Base-by-base conservation (phyloP, 2,888 invertebrate genomes). In the Eupithecia inturbata region DNA sequence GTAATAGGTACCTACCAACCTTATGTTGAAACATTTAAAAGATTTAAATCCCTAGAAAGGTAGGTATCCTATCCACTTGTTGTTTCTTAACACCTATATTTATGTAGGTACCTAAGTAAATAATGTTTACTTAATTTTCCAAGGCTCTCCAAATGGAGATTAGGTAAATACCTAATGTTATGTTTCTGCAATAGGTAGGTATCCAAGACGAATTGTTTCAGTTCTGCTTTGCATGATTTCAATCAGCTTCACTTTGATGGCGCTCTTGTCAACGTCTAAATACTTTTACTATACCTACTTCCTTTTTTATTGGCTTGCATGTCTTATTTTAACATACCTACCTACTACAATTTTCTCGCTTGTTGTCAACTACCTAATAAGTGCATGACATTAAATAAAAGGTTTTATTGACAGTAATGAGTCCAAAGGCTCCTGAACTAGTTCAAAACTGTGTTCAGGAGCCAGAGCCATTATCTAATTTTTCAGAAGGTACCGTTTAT, bases 201-300 rank as follows among this genome's bases (percentile, higher is more conserved):
- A 33, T 71, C 71, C 39, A 74, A 73, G 70, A 72, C 70, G 33
- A 75, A 75, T 72, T 67, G 69, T 57, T 70, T 75, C 70, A 70
- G 72, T 75, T 72, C 67, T 70, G 72, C 72, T 71, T 68, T 74
- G 71, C 71, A 71, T 71, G 62, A 69, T 67, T 66, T 71, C 41
- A 69, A 74, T 74, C 69, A 49, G 68, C 45, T 69, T 67, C 39
- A 71, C 66, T 67, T 66, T n/a, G 64, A 68, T 71, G 64, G 49
- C 68, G 64, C 41, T 66, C 66, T 22, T 64, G 1, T 64, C 36
- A 19, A 66, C 45, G 66, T 68, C 60, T 66, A 66, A 67, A 45
- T n/a, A 60, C 68, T 60, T 72, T 68, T 71, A 57, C 57, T 49
- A 33, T 31, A 62, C 62, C 31, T 26, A 12, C 39, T 41, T 0